Base-by-base conservation (phyloP, 2,888 invertebrate species). In the Apomyelois bistriatella region DNA sequence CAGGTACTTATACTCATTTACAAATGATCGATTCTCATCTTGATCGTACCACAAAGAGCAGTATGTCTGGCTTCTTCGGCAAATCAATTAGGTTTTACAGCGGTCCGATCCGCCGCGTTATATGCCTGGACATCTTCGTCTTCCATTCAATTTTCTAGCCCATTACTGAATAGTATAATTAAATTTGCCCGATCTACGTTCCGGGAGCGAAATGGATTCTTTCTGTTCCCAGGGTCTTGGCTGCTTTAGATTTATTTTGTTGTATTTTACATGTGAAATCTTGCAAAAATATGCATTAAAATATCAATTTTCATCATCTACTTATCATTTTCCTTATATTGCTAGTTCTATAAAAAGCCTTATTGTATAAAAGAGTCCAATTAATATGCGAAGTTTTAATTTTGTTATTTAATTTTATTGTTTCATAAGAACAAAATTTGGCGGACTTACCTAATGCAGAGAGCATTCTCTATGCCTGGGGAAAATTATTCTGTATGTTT, bases 101-200 rank as follows among this genome's bases (percentile, higher is more conserved):
- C 64, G 58, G 58, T 50, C 59, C 59, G 58, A 60, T 70, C 66
- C 68, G 61, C 65, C 62, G 58, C 60, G 58, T 56, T 64, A 68
- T 73, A 68, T 66, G 64, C 62, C 61, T 58, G 64, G 62, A 62
- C 70, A 73, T 73, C 71, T 74, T 64, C 62, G 61, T 62, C 59
- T 69, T 69, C 74, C 76, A 76, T 85, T 83, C 74, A 83, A 87
- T 86, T 86, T 86, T 84, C 85, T 80, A 83, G 80, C 70, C 83
- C 82, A 85, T 86, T 83, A 81, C 82, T 76, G 74, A 78, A 82
- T 72, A 68, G 72, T 70, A 79, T 85, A 86, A 86, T 87, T 87
- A 79, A 86, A 85, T 85, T 85, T 75, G 77, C 72, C 73, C 76
- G 71, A 75, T 72, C 73, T 70, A 56, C 72, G 71, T 69, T 69